phyloP scores from a whole-genome alignment of 2,888 invertebrate genomes.

The Sympetrum striolatum region DNA sequence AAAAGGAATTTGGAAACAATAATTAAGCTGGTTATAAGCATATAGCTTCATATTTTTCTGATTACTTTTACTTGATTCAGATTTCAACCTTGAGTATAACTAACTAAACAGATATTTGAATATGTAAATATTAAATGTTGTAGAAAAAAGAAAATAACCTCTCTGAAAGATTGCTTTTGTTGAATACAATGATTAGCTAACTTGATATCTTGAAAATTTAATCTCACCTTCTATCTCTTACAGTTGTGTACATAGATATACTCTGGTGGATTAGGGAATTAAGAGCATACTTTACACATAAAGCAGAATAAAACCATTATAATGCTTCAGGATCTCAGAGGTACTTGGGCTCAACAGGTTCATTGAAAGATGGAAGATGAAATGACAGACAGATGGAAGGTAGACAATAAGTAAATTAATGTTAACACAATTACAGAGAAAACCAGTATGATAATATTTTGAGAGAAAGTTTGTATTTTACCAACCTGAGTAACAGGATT shows the following conservation, averaged over 20 bases:
- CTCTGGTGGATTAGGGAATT: neutral
- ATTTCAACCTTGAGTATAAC: too few species aligned
- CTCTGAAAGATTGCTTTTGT: neutral
- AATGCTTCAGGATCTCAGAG: slow-evolving; percentile 13
- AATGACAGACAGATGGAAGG: neutral
- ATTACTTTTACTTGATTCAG: too few species aligned
- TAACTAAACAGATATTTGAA: too few species aligned
- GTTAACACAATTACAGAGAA: neutral
- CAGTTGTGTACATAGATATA: slow-evolving; percentile 10
- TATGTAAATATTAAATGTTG: too few species aligned
- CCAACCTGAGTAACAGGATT: slow-evolving; percentile 88
- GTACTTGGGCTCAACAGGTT: neutral
- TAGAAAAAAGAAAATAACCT: too few species aligned
- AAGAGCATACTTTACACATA: slow-evolving; percentile 22
- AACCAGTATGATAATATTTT: neutral
- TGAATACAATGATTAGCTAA: neutral
- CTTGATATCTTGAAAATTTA: neutral
- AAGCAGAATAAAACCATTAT: slow-evolving; percentile 33
- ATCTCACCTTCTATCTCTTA: slow-evolving; percentile 33
- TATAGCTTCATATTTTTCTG: too few species aligned
- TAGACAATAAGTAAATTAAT: neutral
- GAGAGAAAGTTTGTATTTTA: neutral
- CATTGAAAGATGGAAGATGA: neutral
- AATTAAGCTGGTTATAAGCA: too few species aligned
- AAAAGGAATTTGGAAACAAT: too few species aligned